Evolutionary conservation across 2,888 invertebrate genomes (phyloP).

Genomic region (Psylliodes chrysocephalus): DNA sequence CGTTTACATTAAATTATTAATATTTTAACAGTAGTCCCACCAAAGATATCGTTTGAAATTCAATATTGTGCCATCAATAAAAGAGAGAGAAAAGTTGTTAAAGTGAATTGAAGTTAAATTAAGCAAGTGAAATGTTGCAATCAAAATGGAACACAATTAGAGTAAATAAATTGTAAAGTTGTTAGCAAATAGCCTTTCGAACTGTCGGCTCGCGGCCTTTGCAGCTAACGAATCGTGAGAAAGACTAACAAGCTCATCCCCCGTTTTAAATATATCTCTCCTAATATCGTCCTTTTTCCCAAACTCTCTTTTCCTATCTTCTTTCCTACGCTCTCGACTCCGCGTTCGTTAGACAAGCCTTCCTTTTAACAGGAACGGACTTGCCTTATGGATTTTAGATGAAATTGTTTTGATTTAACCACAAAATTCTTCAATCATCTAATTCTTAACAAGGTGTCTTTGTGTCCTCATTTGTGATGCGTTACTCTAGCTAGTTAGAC

Average conservation of each 20-base stretch:
- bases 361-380: conserved; percentile 10
- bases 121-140: conserved; percentile 54
- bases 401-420: no score
- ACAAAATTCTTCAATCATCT: no score
- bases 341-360: conserved; percentile 26
- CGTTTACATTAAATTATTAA: no score
- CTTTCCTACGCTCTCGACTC: conserved; percentile 21
- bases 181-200: conserved; percentile 55
- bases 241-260: conserved; percentile 56
- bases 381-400: not conserved
- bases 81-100: conserved; percentile 33
- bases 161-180: conserved; percentile 56
- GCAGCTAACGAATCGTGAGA: conserved; percentile 56
- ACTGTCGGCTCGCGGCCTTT: conserved; percentile 51
- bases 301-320: conserved; percentile 25
- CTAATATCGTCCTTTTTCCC: conserved; percentile 36
- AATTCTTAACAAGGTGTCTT: no score
- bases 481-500: no score
- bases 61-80: conserved; percentile 6
- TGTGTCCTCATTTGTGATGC: no score
- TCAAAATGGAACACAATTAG: conserved; percentile 55
- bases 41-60: not conserved
- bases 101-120: conserved; percentile 49
- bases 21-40: no score
- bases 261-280: conserved; percentile 51